Evolutionary conservation across 2,113 vertebrate species (phyloP).

Genomic region (Eurystomus gularis): DNA sequence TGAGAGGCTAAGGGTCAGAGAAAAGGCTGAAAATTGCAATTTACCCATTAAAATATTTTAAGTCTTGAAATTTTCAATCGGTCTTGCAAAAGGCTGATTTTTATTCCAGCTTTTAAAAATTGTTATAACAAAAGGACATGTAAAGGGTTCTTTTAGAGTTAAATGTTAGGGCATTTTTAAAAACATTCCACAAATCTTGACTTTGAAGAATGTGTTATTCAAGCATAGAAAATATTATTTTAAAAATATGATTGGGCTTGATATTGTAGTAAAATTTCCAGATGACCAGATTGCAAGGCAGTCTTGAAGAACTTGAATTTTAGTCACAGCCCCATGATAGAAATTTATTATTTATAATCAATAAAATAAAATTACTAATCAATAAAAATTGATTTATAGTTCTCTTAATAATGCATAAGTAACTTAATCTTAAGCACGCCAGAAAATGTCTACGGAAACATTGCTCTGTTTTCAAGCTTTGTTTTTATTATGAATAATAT

Average conservation of each 20-base stretch:
- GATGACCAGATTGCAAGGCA: neutral
- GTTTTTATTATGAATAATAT: neutral
- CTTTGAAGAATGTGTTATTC: neutral
- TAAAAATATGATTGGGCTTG: neutral
- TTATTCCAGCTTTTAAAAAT: neutral
- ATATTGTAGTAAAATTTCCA: neutral
- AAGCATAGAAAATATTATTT: neutral
- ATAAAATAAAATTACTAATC: too few species aligned
- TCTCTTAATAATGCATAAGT: neutral
- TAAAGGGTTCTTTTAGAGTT: neutral
- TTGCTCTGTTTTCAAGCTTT: neutral
- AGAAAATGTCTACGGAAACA: neutral
- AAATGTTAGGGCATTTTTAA: neutral
- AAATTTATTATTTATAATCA: neutral
- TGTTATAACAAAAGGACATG: neutral
- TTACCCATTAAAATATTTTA: neutral
- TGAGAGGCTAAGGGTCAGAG: neutral
- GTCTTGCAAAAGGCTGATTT: neutral
- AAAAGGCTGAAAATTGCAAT: neutral
- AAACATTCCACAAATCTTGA: neutral
- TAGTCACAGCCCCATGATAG: neutral
- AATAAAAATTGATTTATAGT: neutral
- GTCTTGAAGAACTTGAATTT: neutral
- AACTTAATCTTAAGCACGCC: neutral
- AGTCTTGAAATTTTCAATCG: neutral